Conservation (phyloP, 1,140 invertebrate genomes). For the Euura saliciscinereae region DNA sequence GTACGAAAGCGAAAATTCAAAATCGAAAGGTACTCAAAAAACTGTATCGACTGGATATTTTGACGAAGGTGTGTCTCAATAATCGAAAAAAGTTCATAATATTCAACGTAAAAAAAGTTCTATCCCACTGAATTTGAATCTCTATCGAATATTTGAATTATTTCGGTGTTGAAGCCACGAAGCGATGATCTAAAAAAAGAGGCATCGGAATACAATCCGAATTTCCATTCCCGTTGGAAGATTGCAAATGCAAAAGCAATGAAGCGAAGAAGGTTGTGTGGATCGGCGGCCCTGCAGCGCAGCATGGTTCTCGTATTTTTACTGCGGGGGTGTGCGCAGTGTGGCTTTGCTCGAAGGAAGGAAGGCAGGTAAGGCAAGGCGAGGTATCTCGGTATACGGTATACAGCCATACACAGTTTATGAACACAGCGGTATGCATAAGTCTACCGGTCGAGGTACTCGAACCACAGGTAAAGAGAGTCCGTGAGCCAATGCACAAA, state of each 20-base stretch:
- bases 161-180: no score
- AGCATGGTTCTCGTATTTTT: conserved; percentile 5
- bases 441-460: not conserved
- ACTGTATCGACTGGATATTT: no score
- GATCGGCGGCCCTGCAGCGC: not conserved
- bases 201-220: no score
- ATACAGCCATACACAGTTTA: not conserved
- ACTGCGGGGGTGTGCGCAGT: not conserved
- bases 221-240: no score
- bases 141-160: no score
- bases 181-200: no score
- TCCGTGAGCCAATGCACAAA: not conserved
- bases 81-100: no score
- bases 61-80: no score
- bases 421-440: not conserved
- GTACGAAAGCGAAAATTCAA: not conserved
- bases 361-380: not conserved
- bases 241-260: no score
- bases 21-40: not conserved
- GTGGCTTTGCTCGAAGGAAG: not conserved
- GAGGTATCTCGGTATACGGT: not conserved
- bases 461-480: not conserved
- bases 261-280: no score
- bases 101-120: no score
- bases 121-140: no score